Conservation (phyloP, 2,888 invertebrate species). For the Hydrotaea diabolus region DNA sequence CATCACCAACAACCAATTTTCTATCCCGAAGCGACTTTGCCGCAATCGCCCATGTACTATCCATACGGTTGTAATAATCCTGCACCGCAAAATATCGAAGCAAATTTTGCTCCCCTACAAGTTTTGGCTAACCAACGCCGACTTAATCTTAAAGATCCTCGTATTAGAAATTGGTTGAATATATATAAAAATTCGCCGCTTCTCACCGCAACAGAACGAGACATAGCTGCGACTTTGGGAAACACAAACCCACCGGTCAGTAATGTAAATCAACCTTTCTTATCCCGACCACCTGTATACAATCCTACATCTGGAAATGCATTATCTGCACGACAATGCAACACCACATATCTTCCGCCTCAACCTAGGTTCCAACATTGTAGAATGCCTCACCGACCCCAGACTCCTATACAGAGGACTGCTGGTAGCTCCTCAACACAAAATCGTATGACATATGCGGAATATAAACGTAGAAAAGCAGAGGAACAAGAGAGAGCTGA, state of each 20-base stretch:
- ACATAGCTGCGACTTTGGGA: not conserved
- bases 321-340: not conserved
- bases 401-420: not conserved
- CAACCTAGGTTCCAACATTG: not conserved
- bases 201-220: not conserved
- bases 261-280: not conserved
- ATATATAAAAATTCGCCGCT: conserved; percentile 38
- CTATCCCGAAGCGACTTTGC: no score
- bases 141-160: conserved; percentile 50
- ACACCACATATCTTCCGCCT: not conserved
- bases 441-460: not conserved
- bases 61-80: not conserved
- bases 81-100: not conserved
- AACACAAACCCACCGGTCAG: not conserved
- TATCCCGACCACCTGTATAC: not conserved
- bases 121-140: not conserved
- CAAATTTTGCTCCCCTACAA: not conserved
- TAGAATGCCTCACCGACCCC: not conserved
- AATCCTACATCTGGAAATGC: not conserved
- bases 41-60: no score
- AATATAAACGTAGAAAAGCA: not conserved
- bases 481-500: not conserved
- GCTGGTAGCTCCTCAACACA: not conserved
- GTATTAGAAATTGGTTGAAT: conserved; percentile 31
- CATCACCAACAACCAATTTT: no score